These are phyloP conservation scores for Epistrophe grossulariae DNA, from an alignment of 2,888 invertebrate species.

Conservation along the genomic window DNA sequence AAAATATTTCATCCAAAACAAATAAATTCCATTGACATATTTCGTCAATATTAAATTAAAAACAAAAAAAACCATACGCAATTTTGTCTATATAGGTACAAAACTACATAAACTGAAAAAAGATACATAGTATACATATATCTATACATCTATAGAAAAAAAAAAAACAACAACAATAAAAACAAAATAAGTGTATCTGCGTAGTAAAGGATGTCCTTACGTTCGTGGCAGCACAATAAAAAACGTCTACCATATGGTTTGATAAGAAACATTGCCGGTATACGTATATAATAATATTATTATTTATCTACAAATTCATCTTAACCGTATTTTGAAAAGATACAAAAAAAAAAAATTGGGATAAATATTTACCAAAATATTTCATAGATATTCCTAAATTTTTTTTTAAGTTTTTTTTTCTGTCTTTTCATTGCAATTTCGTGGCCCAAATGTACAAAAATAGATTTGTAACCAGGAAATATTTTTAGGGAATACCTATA, in stretches of 20 bases:
- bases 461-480: slow-evolving; percentile 38
- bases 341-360: not conserved
- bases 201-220: slow-evolving; percentile 56
- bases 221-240: slow-evolving; percentile 31
- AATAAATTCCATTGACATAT: slow-evolving; percentile 46
- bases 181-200: slow-evolving; percentile 39
- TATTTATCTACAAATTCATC: not conserved
- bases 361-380: not conserved
- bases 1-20: slow-evolving; percentile 46
- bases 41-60: slow-evolving; percentile 58
- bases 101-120: slow-evolving; percentile 44
- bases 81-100: not conserved
- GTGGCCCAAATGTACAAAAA: slow-evolving; percentile 47
- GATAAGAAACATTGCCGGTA: slow-evolving; percentile 61
- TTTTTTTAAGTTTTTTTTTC: not conserved
- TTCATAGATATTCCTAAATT: not conserved
- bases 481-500: not conserved
- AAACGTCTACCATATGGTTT: slow-evolving; percentile 73
- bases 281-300: not conserved
- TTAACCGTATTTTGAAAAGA: not conserved
- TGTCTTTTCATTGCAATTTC: slow-evolving; percentile 20
- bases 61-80: slow-evolving; percentile 32
- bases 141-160: too few relatives aligned
- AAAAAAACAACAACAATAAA: not conserved
- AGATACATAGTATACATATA: not conserved